Evolutionary conservation across 1,140 invertebrate genomes (phyloP), one percentile per base, ranked within the genome.

Genomic region (Onthophagus taurus): DNA sequence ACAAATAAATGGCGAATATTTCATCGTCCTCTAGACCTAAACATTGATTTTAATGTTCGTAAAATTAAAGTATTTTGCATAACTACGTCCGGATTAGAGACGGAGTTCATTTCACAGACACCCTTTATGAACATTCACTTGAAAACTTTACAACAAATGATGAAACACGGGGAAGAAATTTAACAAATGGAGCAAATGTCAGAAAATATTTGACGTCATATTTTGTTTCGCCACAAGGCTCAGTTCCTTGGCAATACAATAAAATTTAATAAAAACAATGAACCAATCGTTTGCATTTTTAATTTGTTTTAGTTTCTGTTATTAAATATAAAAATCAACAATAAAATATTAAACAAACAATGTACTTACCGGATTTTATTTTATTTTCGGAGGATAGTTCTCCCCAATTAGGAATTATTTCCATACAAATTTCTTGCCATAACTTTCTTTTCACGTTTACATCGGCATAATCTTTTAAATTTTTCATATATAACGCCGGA

Each of bases 1-100:
- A 51, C 62, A 16, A 53, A 54, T 17, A 61, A 60, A 47, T 69
- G 31, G 31, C 31, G 31, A 6, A 33, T 33, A 14, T 16, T 33
- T 12, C 31, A 33, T 16, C 9, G 31, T 12, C 31, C 14, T 33
- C 31, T 33, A 12, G 31, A 33, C 14, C 7, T 33, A 16, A 33
- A 33, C 14, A 16, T 12, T 9, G 14, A 33, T 6, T 33, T 33
- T 33, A 12, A 13, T 33, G 31, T 12, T 13, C 6, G 31, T 13
- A 33, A 8, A 6, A 33, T 33, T 14, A 33, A 12, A 16, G 6
- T 6, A 6, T 33, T 6, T 13, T 33, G 31, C 14, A 33, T n/a
- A n/a, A n/a, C n/a, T n/a, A n/a, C n/a, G n/a, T n/a, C n/a, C n/a
- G n/a, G n/a, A n/a, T n/a, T n/a, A n/a, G n/a, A n/a, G n/a, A n/a